Percentiles rank a stretch among this genome's conserved stretches.
phyloP scores from a whole-genome alignment of 1,140 invertebrate species.

The Zaprionus capensis region DNA sequence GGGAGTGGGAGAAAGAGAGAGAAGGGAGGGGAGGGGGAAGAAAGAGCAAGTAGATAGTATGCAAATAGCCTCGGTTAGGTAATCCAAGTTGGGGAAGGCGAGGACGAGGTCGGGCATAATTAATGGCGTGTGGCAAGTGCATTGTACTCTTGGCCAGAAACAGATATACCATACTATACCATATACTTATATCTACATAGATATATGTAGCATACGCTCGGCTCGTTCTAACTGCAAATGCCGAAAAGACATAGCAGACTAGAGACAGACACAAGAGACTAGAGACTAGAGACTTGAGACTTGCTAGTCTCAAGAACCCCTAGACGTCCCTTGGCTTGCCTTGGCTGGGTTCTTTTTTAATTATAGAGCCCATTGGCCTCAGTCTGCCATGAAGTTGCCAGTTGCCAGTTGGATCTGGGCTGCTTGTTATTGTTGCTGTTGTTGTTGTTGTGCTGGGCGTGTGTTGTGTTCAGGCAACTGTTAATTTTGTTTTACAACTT shows the following conservation, averaged over 20 bases:
- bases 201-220: constrained; percentile 6
- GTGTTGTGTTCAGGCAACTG: constrained; percentile 76
- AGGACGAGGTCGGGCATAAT: constrained; percentile 51
- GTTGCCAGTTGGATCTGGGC: constrained; percentile 14
- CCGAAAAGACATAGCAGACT: constrained; percentile 30
- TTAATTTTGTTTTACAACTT: constrained; percentile 80
- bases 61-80: constrained; percentile 57
- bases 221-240: constrained; percentile 66
- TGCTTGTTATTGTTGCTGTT: background rate
- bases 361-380: constrained; percentile 66
- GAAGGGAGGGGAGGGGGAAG: background rate
- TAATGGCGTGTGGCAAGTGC: constrained; percentile 81
- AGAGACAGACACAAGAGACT: constrained; percentile 2
- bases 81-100: constrained; percentile 23
- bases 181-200: constrained; percentile 3
- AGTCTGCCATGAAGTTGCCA: constrained; percentile 34
- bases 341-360: constrained; percentile 54
- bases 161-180: background rate
- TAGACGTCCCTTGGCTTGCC: constrained; percentile 44
- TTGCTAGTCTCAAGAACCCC: background rate
- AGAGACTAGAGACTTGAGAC: constrained; percentile 4
- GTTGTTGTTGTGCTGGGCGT: constrained; percentile 50
- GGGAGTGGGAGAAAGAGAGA: constrained; percentile 10
- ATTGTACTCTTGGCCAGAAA: constrained; percentile 61
- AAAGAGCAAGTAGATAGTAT: constrained; percentile 31